Percentiles rank a stretch among this genome's conserved stretches.
These are phyloP conservation scores for Apoderus coryli DNA, from an alignment of 2,888 invertebrate genomes.

Conservation along the genomic window DNA sequence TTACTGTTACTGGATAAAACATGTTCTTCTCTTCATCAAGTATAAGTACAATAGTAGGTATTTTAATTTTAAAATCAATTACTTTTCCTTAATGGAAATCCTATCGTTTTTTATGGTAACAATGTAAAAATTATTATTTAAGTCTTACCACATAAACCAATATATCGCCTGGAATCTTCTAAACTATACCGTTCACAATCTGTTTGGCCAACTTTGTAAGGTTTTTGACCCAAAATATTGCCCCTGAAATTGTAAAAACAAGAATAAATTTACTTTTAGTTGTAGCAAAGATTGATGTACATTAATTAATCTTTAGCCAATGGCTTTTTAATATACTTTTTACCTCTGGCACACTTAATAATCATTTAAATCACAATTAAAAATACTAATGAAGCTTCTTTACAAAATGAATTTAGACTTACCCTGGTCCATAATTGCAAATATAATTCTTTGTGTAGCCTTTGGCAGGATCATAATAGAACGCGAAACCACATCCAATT, in stretches of 20 bases:
- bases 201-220: constrained; percentile 62
- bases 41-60: no score
- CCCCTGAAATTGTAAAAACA: constrained; percentile 37
- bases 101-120: no score
- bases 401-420: constrained; percentile 11
- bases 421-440: constrained; percentile 27
- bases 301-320: no score
- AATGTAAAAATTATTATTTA: no score
- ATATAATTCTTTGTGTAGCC: constrained; percentile 47
- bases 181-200: constrained; percentile 57
- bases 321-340: no score
- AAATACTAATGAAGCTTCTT: constrained; percentile 1
- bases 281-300: no score
- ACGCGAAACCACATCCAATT: constrained; percentile 77
- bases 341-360: no score
- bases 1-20: no score
- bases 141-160: constrained; percentile 62
- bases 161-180: constrained; percentile 54
- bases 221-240: constrained; percentile 59
- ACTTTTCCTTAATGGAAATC: background rate
- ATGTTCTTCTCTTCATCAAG: no score
- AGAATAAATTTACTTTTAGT: no score
- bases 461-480: constrained; percentile 55
- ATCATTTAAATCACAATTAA: no score
- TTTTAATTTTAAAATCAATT: background rate